phyloP scores from a whole-genome alignment of 2,797 vertebrate genomes.

The Chelmon rostratus region DNA sequence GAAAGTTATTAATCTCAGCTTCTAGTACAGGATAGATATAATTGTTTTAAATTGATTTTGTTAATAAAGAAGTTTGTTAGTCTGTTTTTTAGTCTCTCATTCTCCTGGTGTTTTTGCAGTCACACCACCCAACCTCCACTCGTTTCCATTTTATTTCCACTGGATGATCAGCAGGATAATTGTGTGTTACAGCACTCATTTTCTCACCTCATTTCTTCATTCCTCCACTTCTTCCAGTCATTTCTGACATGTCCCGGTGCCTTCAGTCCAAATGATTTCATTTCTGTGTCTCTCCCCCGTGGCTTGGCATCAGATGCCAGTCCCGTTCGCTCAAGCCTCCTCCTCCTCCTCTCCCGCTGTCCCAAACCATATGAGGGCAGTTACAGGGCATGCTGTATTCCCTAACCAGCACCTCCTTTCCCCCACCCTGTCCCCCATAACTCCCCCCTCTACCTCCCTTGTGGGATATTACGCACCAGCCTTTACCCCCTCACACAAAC shows the following conservation, averaged over 20 bases:
- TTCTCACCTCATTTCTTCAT: constrained; percentile 7
- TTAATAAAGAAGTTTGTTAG: not conserved
- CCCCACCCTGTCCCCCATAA: not conserved
- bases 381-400: constrained; percentile 42
- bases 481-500: constrained; percentile 25
- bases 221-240: constrained; percentile 1
- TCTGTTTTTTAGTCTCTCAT: not conserved
- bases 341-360: constrained; percentile 18
- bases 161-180: constrained; percentile 1
- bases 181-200: not conserved
- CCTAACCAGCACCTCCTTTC: constrained; percentile 5
- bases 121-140: not conserved
- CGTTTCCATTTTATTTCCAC: not conserved
- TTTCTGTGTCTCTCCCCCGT: constrained; percentile 5
- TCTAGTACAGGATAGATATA: not conserved
- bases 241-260: not conserved
- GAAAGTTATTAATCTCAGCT: not conserved
- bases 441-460: constrained; percentile 13
- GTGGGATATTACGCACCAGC: constrained; percentile 39
- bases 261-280: constrained; percentile 15
- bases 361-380: constrained; percentile 65
- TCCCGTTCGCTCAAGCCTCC: constrained; percentile 15
- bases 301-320: constrained; percentile 40
- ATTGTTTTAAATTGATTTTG: not conserved
- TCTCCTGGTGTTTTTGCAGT: not conserved